These are phyloP conservation scores for Lampris incognitus DNA, from an alignment of 2,113 vertebrate genomes.

Conservation along the genomic window DNA sequence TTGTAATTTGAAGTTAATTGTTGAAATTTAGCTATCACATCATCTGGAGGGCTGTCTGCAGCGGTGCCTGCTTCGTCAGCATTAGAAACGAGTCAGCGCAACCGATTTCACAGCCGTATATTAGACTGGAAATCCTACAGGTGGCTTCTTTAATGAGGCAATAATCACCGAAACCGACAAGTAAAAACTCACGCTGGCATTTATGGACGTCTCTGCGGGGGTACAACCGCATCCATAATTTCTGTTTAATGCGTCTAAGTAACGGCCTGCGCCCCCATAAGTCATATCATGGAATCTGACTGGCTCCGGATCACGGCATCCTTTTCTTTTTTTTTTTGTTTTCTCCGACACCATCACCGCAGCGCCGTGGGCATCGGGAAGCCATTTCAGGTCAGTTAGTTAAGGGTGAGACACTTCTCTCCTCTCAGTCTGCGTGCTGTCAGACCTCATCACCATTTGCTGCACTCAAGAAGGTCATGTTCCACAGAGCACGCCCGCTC, in stretches of 20 bases:
- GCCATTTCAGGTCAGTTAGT: neutral
- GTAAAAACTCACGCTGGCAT: neutral
- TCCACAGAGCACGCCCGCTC: neutral
- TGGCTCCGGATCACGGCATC: neutral
- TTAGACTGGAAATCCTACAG: neutral
- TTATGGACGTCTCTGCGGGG: neutral
- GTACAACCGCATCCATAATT: neutral
- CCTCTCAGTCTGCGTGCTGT: too few relatives aligned
- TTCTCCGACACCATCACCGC: too few relatives aligned
- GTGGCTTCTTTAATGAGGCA: slow-evolving; percentile 7
- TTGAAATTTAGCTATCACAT: too few relatives aligned
- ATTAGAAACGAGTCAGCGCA: too few relatives aligned
- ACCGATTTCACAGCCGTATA: too few relatives aligned
- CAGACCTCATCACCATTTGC: neutral
- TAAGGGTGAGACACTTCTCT: too few relatives aligned
- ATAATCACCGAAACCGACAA: slow-evolving; percentile 12
- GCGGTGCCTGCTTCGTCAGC: too few relatives aligned
- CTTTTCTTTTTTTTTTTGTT: too few relatives aligned
- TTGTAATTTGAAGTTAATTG: too few relatives aligned
- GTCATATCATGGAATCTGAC: neutral
- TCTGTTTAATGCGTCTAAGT: neutral
- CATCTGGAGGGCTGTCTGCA: too few relatives aligned
- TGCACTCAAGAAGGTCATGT: neutral
- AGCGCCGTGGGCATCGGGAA: neutral
- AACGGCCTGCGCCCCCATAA: neutral